Evolutionary conservation across 1,140 invertebrate genomes (phyloP), one percentile per base, ranked within the genome.

Genomic region (Apis cerana): DNA sequence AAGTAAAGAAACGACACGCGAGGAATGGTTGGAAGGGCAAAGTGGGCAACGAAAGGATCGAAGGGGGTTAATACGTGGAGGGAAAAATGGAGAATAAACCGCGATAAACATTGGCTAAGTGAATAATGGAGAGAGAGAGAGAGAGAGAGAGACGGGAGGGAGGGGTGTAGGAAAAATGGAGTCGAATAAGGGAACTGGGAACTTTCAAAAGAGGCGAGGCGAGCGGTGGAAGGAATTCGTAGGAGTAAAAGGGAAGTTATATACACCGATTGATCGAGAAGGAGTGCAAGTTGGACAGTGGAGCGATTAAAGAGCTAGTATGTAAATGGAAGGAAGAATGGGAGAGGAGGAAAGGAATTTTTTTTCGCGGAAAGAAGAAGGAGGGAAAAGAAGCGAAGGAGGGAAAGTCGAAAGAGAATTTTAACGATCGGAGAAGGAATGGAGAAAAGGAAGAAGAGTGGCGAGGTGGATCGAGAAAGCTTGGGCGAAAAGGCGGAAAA

Each of bases 41-140:
- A 50, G 23, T n/a, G 56, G 59, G 62, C 69, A 80, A 23, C 68
- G 62, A 70, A 84, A 85, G 50, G 50, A 84, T 85, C 84, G 82
- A 85, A 62, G 48, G 33, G 33, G 72, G 82, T 43, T 50, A 52
- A 64, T 64, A 62, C 59, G 75, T 68, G 52, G 72, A 15, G 56
- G 62, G 75, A 75, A 69, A 84, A 84, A 50, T 59, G 33, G 33
- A 84, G 70, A 72, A 84, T 80, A 84, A 83, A 83, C 56, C 58
- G 50, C 58, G 81, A 85, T 79, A 85, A 85, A 64, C 59, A 80
- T 85, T 85, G 61, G 59, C 59, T 64, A 64, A 65, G 50, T 27
- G 48, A 48, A 48, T 19, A n/a, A n/a, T n/a, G n/a, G n/a, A n/a
- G n/a, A n/a, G n/a, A n/a, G n/a, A n/a, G n/a, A n/a, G n/a, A n/a